Percentiles rank a stretch among this genome's conserved stretches.
These are phyloP conservation scores for Acrobasis consociella DNA, from an alignment of 2,888 invertebrate species.

Conservation along the genomic window DNA sequence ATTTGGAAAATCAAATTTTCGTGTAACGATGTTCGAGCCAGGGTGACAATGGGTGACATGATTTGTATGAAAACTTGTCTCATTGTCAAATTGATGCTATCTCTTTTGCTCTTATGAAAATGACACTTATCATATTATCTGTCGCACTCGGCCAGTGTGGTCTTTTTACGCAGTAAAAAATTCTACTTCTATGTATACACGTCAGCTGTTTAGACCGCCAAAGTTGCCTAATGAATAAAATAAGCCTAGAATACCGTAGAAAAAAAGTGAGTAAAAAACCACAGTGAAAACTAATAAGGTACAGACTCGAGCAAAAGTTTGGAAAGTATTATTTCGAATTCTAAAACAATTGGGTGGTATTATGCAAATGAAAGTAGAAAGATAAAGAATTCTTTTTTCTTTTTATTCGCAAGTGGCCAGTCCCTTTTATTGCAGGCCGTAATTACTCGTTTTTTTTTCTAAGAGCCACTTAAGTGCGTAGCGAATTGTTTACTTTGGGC, in stretches of 20 bases:
- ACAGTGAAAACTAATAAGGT: neutral
- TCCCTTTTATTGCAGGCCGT: slow-evolving; percentile 12
- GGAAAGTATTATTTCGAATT: slow-evolving; percentile 6
- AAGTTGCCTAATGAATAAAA: too few relatives aligned
- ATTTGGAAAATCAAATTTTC: too few relatives aligned
- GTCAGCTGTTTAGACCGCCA: too few relatives aligned
- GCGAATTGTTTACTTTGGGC: neutral
- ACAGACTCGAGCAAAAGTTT: neutral
- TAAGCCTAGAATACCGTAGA: neutral
- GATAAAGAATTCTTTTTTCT: slow-evolving; percentile 1
- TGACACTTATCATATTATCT: too few relatives aligned
- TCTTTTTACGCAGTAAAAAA: too few relatives aligned
- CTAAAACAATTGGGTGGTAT: slow-evolving; percentile 9
- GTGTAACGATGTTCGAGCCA: too few relatives aligned
- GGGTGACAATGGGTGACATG: too few relatives aligned
- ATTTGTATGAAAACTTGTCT: too few relatives aligned
- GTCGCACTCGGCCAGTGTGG: too few relatives aligned
- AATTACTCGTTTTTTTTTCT: slow-evolving; percentile 4
- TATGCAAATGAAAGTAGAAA: slow-evolving; percentile 10
- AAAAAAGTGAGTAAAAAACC: neutral
- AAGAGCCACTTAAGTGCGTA: slow-evolving; percentile 11
- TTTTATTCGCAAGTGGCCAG: slow-evolving; percentile 15
- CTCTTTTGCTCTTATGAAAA: too few relatives aligned
- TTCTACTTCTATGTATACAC: too few relatives aligned
- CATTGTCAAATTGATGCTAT: too few relatives aligned